Evolutionary conservation across 2,797 vertebrate genomes (phyloP).

Genomic region (Brotogeris chrysoptera): DNA sequence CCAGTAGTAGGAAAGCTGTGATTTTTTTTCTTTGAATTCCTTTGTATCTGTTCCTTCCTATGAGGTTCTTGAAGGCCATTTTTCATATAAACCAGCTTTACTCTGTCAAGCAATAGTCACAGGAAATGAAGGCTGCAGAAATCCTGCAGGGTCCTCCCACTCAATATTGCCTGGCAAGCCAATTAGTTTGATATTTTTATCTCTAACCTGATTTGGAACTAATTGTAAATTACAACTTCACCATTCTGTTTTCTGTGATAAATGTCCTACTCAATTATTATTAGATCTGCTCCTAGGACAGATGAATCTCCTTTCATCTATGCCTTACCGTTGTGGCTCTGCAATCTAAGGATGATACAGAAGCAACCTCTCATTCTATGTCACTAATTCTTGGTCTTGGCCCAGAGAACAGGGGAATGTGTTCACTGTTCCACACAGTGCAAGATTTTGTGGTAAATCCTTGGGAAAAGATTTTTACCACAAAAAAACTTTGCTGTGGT

Average conservation of each 20-base stretch:
- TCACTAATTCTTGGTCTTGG: background rate
- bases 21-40: constrained; percentile 3
- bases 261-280: constrained; percentile 58
- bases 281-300: constrained; percentile 46
- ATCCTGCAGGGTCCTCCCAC: constrained; percentile 46
- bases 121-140: constrained; percentile 45
- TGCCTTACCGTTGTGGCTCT: background rate
- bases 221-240: constrained; percentile 65
- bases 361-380: background rate
- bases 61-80: constrained; percentile 8
- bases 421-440: background rate
- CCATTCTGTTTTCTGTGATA: constrained; percentile 63
- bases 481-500: background rate
- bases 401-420: background rate
- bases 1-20: background rate
- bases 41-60: background rate
- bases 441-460: background rate
- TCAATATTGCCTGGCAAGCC: constrained; percentile 44
- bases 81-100: constrained; percentile 26
- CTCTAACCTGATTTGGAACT: constrained; percentile 68
- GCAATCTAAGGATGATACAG: background rate
- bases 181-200: constrained; percentile 71
- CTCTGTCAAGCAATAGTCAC: constrained; percentile 2
- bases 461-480: background rate
- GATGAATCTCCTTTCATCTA: background rate